Base-by-base conservation (phyloP, 2,888 invertebrate genomes). In the Dryobota labecula region DNA sequence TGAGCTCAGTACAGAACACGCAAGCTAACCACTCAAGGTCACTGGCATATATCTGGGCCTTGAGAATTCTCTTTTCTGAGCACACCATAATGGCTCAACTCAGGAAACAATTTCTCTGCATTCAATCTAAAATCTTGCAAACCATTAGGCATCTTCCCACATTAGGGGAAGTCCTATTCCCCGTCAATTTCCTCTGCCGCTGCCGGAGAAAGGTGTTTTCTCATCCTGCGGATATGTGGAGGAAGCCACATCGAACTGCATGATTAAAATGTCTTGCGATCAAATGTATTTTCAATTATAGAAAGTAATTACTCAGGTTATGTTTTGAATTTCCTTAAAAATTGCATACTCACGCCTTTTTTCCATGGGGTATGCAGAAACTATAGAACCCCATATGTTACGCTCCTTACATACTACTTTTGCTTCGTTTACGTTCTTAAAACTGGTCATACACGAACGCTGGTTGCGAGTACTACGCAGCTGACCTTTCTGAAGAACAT, bases 111-210 rank as follows among this genome's bases (percentile, higher is more conserved):
- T 70, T 51, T 71, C 60, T 78, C 49, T 62, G 30, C 13, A 57
- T 71, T 70, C 78, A 74, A 78, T 78, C 43, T 61, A 20, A 78
- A 36, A 70, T 70, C n/a, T 43, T 30, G 30, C 9, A 70, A 70
- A 70, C 70, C 71, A 51, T 78, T 57, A 49, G 13, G 0, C 38
- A 2, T 13, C 56, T 74, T 51, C 49, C 43, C 61, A 24, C 20
- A 30, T 7, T 70, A 61, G 60, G 36, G 47, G 47, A 69, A 18
- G n/a, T 78, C 78, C 61, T 57, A 20, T 49, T 71, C 54, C 54
- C 24, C 27, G 54, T 74, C 74, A 36, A 70, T 74, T 74, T 74
- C 78, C 71, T 0, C 13, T 33, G 36, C 38, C 30, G 18, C 15
- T 45, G 24, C 13, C 38, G 24, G 20, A 24, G 43, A 30, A 70